Base-by-base conservation (phyloP, 37 sponge, comb jelly and placozoan genomes). In the Aphrocallistes beatrix region DNA sequence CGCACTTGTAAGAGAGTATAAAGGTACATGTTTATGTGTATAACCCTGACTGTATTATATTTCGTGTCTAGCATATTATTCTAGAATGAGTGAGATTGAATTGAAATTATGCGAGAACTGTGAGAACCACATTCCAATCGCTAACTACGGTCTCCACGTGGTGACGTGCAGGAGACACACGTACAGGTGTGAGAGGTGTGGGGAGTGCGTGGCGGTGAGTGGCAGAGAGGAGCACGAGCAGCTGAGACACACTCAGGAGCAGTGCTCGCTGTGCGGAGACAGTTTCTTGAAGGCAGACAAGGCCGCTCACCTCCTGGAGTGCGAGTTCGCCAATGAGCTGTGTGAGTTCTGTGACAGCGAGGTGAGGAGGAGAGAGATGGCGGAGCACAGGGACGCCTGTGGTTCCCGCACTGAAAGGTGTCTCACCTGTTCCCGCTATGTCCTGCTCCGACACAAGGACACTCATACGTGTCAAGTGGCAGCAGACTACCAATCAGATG, bases 191-290 rank as follows among this genome's bases (percentile, higher is more conserved):
- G 25, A 32, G 21, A 28, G n/a, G n/a, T 60, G 75, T 60, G 75
- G 75, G 28, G 75, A 60, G n/a, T 60, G 10, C 21, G 75, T 60
- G 25, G 10, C 75, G 8, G 3, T 32, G n/a, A 60, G 75, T 60
- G 75, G 75, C 75, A 60, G 75, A 60, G 75, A 60, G 34, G 75
- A 60, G 3, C 75, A 60, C n/a, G 75, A 60, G 75, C 75, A 60
- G 8, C 3, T 60, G 34, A 32, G n/a, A 19, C 75, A 60, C 21
- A 19, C 75, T 6, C 1, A 3, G 21, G 32, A 60, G 34, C 10
- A 30, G 75, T 60, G 75, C n/a, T 19, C 10, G n/a, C 10, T 25
- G n/a, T 60, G 75, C n/a, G 75, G 75, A 19, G n/a, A 3, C 1
- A 60, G 17, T 60, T 60, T 25, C n/a, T 25, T 25, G n/a, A 19